Percentiles rank a stretch among this genome's conserved stretches.
phyloP scores from a whole-genome alignment of 2,888 invertebrate species.

The Brachypalpus laphriformis region DNA sequence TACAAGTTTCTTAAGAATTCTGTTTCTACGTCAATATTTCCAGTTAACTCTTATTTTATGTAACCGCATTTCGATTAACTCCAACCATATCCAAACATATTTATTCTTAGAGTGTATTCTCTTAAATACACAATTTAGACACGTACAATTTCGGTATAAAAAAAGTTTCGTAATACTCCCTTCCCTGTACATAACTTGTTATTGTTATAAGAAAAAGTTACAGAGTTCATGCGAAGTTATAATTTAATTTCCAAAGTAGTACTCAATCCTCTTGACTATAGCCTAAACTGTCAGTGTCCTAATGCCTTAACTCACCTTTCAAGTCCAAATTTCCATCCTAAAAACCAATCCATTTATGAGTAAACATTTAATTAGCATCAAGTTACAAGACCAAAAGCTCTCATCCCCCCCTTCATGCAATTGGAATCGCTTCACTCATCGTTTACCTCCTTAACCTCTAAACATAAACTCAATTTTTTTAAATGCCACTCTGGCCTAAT shows the following conservation, averaged over 20 bases:
- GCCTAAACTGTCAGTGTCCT: not conserved
- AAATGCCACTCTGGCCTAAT: conserved; percentile 18
- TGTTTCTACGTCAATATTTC: no score
- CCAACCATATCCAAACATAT: no score
- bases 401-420: not conserved
- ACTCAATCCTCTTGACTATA: not conserved
- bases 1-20: no score
- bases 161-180: no score
- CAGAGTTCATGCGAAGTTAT: not conserved
- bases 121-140: no score
- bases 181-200: no score
- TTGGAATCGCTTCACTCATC: conserved; percentile 17
- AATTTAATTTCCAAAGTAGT: not conserved
- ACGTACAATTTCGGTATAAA: no score
- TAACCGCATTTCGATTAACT: no score
- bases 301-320: not conserved
- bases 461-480: conserved; percentile 12
- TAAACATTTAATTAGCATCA: conserved; percentile 57
- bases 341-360: conserved; percentile 35
- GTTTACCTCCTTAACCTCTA: conserved; percentile 31
- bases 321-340: not conserved
- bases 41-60: no score
- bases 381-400: not conserved
- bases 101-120: no score
- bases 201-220: not conserved